Evolutionary conservation across 2,113 vertebrate genomes (phyloP).

Genomic region (Hemichromis elongatus): DNA sequence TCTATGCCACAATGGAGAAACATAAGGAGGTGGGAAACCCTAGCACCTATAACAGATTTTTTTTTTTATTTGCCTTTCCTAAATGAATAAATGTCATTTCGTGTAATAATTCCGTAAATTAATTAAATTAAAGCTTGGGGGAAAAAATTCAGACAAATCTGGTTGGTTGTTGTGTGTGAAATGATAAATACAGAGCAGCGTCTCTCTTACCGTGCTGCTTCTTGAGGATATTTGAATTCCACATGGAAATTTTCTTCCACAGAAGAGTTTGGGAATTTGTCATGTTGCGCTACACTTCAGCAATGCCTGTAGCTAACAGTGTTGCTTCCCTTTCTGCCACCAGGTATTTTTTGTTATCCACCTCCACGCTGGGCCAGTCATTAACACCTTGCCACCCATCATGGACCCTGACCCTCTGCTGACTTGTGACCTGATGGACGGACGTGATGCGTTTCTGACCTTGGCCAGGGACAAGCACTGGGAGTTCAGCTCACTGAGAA

Average conservation of each 20-base stretch:
- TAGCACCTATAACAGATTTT: background rate
- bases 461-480: conserved; percentile 96
- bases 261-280: background rate
- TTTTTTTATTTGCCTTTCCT: background rate
- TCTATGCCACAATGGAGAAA: conserved; percentile 98
- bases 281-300: background rate
- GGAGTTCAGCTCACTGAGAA: conserved; percentile 94
- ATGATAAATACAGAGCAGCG: background rate
- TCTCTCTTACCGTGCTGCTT: background rate
- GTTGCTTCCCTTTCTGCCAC: background rate
- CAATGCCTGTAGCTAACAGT: background rate
- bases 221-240: background rate
- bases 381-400: conserved; percentile 92
- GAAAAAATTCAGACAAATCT: background rate
- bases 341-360: conserved; percentile 99
- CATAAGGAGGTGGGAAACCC: conserved; percentile 90
- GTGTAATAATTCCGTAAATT: background rate
- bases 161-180: background rate
- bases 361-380: conserved; percentile 87
- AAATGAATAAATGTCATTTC: background rate
- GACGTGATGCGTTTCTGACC: conserved; percentile 94
- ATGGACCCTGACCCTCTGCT: conserved; percentile 91
- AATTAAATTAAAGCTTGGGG: background rate
- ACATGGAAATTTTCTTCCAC: background rate
- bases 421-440: conserved; percentile 96